Evolutionary conservation across 2,797 vertebrate genomes (phyloP).

Genomic region (Microcaecilia unicolor): DNA sequence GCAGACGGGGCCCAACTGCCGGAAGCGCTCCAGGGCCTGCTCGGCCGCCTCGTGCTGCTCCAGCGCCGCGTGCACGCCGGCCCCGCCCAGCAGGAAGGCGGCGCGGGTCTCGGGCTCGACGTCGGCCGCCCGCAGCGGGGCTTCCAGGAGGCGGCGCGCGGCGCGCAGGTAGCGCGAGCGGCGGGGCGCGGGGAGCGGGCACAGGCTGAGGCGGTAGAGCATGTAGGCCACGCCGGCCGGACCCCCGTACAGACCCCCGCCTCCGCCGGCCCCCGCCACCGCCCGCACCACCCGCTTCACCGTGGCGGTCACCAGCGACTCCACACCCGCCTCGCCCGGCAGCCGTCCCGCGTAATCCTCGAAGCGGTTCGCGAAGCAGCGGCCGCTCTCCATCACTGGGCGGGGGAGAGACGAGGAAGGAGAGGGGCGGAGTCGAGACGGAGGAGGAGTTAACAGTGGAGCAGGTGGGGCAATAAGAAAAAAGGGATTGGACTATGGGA

Average conservation of each 20-base stretch:
- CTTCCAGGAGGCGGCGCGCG: slow-evolving; percentile 53
- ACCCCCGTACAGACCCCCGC: slow-evolving; percentile 72
- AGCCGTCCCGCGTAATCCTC: slow-evolving; percentile 70
- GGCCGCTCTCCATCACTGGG: slow-evolving; percentile 64
- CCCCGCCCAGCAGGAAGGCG: slow-evolving; percentile 74
- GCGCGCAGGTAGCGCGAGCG: slow-evolving; percentile 68
- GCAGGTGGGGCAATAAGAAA: too few relatives aligned
- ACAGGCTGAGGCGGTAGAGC: too few relatives aligned
- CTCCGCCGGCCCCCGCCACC: slow-evolving; percentile 33
- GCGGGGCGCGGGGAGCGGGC: too few relatives aligned
- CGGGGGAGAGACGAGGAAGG: neutral
- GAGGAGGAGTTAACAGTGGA: neutral
- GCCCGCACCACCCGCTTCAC: slow-evolving; percentile 16
- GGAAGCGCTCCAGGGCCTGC: slow-evolving; percentile 66
- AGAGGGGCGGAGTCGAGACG: neutral
- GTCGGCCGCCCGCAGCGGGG: slow-evolving; percentile 64
- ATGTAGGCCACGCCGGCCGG: slow-evolving; percentile 72
- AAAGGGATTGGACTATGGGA: too few relatives aligned
- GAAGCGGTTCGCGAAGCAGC: slow-evolving; percentile 77
- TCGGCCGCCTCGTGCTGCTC: slow-evolving; percentile 62
- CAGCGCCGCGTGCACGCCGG: slow-evolving; percentile 69
- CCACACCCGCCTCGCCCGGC: slow-evolving; percentile 51
- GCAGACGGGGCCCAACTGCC: slow-evolving; percentile 74
- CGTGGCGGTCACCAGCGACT: slow-evolving; percentile 49
- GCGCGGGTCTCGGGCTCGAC: slow-evolving; percentile 67